Conservation (phyloP, 2,888 invertebrate species). For the Amblyteles armatorius region DNA sequence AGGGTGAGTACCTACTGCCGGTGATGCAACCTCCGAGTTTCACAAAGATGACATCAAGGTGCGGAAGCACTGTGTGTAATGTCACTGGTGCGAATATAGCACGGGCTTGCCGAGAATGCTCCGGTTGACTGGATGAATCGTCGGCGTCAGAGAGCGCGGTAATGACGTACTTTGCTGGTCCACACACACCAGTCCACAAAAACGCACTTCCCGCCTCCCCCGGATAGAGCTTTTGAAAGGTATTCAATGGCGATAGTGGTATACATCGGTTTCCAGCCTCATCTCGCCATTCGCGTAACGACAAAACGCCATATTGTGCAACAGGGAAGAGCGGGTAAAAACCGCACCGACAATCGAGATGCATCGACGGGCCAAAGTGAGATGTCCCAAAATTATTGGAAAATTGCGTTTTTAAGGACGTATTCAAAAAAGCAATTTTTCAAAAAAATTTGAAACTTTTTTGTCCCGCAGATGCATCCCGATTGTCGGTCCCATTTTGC, state of each 20-base stretch:
- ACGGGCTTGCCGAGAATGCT: neutral
- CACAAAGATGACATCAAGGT: conserved; percentile 9
- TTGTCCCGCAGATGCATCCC: too few species aligned
- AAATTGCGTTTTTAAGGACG: too few species aligned
- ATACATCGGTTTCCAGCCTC: neutral
- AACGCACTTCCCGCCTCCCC: neutral
- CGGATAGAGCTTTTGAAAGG: neutral
- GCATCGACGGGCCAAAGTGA: too few species aligned
- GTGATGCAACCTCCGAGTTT: conserved; percentile 26
- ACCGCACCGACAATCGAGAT: too few species aligned
- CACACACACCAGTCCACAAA: conserved; percentile 20
- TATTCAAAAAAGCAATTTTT: too few species aligned
- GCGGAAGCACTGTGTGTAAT: neutral
- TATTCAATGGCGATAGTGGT: neutral
- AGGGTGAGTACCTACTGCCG: neutral
- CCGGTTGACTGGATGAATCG: conserved; percentile 8
- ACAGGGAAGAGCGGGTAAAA: too few species aligned
- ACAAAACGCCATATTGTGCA: neutral
- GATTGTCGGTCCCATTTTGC: too few species aligned
- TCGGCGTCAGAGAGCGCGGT: conserved; percentile 37
- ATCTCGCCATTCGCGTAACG: neutral
- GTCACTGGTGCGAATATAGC: neutral
- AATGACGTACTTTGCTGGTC: conserved; percentile 35
- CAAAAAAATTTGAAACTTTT: too few species aligned
- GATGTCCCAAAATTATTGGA: too few species aligned